Evolutionary conservation across 1,140 invertebrate genomes (phyloP).

Genomic region (Galleria mellonella): DNA sequence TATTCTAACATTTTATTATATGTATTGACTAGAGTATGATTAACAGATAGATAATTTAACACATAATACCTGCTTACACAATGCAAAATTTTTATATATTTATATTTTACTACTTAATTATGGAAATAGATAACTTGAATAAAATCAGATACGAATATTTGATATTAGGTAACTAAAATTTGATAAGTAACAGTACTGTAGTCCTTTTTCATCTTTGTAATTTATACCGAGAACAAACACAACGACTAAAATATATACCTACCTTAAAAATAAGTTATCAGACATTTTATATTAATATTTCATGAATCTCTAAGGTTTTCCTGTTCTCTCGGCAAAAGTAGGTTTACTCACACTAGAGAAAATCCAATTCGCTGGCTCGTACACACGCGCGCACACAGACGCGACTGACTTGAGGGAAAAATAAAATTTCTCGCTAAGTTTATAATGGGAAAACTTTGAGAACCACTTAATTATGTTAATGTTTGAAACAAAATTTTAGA

Average conservation of each 20-base stretch:
- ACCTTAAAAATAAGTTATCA: conserved; percentile 23
- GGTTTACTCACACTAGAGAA: conserved; percentile 66
- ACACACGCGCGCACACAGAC: conserved; percentile 58
- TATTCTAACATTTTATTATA: no score
- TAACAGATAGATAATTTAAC: no score
- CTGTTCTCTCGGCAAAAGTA: conserved; percentile 67
- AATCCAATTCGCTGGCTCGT: conserved; percentile 68
- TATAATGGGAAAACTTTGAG: conserved; percentile 75
- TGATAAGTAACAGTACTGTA: no score
- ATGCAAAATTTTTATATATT: no score
- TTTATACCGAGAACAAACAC: conserved; percentile 3
- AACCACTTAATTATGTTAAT: conserved; percentile 75
- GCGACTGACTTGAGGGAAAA: conserved; percentile 71
- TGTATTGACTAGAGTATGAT: no score
- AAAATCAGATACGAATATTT: no score
- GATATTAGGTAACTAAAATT: no score
- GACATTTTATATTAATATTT: conserved; percentile 47
- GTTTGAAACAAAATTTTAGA: conserved; percentile 74
- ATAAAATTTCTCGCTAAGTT: conserved; percentile 75
- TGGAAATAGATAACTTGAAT: no score
- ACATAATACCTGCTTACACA: no score
- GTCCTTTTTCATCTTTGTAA: conserved; percentile 18
- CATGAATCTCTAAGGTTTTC: conserved; percentile 57
- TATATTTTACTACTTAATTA: no score
- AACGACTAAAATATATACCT: conserved; percentile 5